phyloP scores from a whole-genome alignment of 2,113 vertebrate species.

The Pangasianodon gigas region DNA sequence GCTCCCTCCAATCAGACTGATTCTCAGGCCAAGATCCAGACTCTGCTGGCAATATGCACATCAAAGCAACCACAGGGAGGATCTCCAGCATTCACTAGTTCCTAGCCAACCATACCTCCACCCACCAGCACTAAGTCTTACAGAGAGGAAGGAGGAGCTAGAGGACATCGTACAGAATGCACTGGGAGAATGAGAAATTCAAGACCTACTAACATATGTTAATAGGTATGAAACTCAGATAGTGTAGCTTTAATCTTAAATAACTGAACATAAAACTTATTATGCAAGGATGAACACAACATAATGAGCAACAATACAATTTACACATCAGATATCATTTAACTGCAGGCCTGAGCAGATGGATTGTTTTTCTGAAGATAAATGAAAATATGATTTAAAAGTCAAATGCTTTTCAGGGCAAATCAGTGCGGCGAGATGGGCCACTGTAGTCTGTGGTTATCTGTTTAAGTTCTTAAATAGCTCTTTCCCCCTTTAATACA shows the following conservation, averaged over 20 bases:
- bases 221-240: neutral
- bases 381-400: slow-evolving; percentile 50
- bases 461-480: slow-evolving; percentile 16
- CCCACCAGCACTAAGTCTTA: neutral
- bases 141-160: slow-evolving; percentile 24
- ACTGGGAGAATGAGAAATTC: neutral
- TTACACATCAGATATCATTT: slow-evolving; percentile 15
- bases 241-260: neutral
- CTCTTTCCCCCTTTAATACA: neutral
- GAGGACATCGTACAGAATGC: slow-evolving; percentile 12
- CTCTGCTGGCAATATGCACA: slow-evolving; percentile 53
- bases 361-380: slow-evolving; percentile 11
- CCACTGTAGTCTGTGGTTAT: slow-evolving; percentile 40
- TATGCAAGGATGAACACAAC: neutral
- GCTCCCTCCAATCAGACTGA: slow-evolving; percentile 50
- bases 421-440: slow-evolving; percentile 55
- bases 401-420: slow-evolving; percentile 46
- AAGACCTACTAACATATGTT: neutral
- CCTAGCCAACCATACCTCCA: slow-evolving; percentile 37
- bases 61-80: slow-evolving; percentile 59
- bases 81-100: slow-evolving; percentile 38
- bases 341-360: slow-evolving; percentile 16
- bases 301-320: neutral
- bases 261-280: neutral
- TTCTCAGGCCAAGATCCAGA: slow-evolving; percentile 53